Percentiles rank a stretch among this genome's conserved stretches.
These are phyloP conservation scores for Thereva unica DNA, from an alignment of 2,888 invertebrate genomes.

Conservation along the genomic window DNA sequence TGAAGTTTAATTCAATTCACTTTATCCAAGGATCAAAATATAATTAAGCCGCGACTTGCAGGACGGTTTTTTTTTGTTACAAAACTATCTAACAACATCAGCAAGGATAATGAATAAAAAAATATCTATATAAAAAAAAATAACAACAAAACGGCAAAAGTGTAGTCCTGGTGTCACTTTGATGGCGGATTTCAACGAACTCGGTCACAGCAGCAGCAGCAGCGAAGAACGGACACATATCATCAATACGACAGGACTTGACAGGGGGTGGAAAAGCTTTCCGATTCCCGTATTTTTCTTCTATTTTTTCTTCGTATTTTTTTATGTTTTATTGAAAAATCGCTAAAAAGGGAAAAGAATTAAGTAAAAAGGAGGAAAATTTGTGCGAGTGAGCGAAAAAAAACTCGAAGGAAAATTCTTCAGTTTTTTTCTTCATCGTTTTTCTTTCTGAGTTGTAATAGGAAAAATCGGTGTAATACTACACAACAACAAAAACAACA, in stretches of 20 bases:
- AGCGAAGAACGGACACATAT: conserved; percentile 34
- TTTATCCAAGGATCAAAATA: neutral
- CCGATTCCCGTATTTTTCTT: conserved; percentile 6
- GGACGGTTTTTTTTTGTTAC: neutral
- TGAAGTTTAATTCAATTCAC: no score
- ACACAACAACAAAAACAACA: conserved; percentile 22
- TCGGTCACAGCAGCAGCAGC: conserved; percentile 29
- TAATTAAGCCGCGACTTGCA: neutral
- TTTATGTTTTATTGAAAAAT: conserved; percentile 30
- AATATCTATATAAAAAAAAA: conserved; percentile 7
- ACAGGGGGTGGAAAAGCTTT: conserved; percentile 21
- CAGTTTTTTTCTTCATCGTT: conserved; percentile 9
- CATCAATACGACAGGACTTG: conserved; percentile 35
- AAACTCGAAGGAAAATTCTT: conserved; percentile 14
- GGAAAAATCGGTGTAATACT: conserved; percentile 24
- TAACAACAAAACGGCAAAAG: conserved; percentile 11
- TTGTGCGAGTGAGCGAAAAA: conserved; percentile 6
- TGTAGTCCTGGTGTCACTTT: conserved; percentile 34
- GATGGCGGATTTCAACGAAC: conserved; percentile 35
- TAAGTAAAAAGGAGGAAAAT: conserved; percentile 17
- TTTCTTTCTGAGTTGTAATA: neutral
- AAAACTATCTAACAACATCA: neutral
- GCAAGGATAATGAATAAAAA: neutral
- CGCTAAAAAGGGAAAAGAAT: conserved; percentile 30
- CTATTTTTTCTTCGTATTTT: conserved; percentile 9